These are phyloP conservation scores for Rhabdornis inornatus DNA, from an alignment of 2,113 vertebrate genomes.

Conservation along the genomic window DNA sequence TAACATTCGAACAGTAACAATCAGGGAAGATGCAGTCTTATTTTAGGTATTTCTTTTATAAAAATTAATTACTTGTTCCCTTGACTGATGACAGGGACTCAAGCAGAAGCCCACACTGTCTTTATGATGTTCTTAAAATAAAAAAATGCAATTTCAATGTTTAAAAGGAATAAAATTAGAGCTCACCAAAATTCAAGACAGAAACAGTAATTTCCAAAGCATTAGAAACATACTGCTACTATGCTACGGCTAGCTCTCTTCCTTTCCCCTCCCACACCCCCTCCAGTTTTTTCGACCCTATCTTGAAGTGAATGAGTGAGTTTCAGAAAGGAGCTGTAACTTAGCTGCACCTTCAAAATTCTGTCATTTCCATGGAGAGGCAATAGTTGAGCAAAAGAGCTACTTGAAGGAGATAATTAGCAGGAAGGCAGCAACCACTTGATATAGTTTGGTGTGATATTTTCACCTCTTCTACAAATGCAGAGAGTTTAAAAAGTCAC, in stretches of 20 bases:
- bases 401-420: background rate
- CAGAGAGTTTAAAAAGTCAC: background rate
- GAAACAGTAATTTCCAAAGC: background rate
- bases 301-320: background rate
- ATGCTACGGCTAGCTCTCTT: background rate
- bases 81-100: rapidly evolving
- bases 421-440: background rate
- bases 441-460: background rate
- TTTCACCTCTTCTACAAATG: background rate
- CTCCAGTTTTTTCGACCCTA: background rate
- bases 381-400: background rate
- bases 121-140: background rate
- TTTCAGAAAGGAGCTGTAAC: background rate
- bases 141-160: background rate
- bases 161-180: background rate
- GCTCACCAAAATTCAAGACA: background rate
- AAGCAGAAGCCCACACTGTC: background rate
- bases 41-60: background rate
- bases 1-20: background rate
- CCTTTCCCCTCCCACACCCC: background rate
- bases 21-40: background rate
- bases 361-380: background rate
- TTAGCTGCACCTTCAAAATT: background rate
- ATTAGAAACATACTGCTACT: background rate
- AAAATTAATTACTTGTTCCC: background rate